Percentiles rank a stretch among this genome's conserved stretches.
Conservation (phyloP, 2,797 vertebrate genomes). For the Chelidonichthys spinosus region DNA sequence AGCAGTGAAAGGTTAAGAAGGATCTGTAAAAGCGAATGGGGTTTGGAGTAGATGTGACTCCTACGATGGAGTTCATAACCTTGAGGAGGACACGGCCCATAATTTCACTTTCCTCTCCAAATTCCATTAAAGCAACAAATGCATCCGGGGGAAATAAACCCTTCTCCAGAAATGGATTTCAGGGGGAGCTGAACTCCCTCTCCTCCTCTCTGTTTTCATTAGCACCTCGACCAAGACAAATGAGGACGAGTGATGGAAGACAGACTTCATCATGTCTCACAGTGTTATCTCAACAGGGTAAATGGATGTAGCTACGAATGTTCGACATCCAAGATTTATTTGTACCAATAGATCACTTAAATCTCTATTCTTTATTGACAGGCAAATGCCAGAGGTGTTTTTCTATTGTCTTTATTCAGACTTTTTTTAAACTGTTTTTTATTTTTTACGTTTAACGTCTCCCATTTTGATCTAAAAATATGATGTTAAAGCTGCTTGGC, state of each 20-base stretch:
- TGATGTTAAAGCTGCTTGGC: constrained; percentile 17
- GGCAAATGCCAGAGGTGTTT: neutral
- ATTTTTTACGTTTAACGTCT: neutral
- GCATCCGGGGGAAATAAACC: constrained; percentile 21
- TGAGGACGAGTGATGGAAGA: constrained; percentile 58
- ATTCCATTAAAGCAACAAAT: constrained; percentile 38
- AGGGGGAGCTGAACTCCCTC: constrained; percentile 6
- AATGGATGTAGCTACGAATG: constrained; percentile 37
- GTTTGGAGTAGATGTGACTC: constrained; percentile 21
- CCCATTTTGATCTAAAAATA: constrained; percentile 7
- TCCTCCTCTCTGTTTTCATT: constrained; percentile 42
- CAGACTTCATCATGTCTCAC: constrained; percentile 46
- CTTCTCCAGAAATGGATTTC: constrained; percentile 10
- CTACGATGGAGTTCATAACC: constrained; percentile 38
- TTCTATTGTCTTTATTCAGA: neutral
- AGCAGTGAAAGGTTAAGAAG: constrained; percentile 20
- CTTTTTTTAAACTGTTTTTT: neutral
- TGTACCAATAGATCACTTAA: neutral
- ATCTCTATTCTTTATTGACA: neutral
- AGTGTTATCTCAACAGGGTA: constrained; percentile 40
- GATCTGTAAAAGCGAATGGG: constrained; percentile 17
- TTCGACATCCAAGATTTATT: constrained; percentile 37
- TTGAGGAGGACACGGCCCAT: constrained; percentile 12
- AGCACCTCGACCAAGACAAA: constrained; percentile 58
- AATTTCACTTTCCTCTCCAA: constrained; percentile 29